These are phyloP conservation scores for Medauroidea extradentata DNA, from an alignment of 1,140 invertebrate genomes.

Conservation along the genomic window DNA sequence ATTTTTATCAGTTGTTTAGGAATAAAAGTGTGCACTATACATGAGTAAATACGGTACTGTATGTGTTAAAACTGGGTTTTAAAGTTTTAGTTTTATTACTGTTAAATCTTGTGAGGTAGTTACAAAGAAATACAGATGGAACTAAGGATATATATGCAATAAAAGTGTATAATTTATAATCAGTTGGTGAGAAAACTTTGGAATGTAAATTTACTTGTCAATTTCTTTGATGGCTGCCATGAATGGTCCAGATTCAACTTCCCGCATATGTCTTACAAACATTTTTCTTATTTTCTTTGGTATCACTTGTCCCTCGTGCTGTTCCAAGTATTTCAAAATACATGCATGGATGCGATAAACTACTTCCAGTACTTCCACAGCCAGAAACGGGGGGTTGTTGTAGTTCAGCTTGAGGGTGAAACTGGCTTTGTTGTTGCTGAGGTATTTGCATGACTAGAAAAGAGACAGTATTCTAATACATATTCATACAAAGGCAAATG, in stretches of 20 bases:
- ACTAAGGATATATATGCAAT: no score
- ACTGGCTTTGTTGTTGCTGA: conserved; percentile 62
- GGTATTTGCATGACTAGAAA: not conserved
- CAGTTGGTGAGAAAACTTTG: no score
- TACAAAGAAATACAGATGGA: no score
- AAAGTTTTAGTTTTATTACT: no score
- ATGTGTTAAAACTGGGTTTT: no score
- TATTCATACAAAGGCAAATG: not conserved
- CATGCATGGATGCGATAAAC: conserved; percentile 79
- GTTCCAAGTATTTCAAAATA: conserved; percentile 79
- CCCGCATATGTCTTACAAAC: conserved; percentile 36
- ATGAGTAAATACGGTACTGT: no score
- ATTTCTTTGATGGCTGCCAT: conserved; percentile 14
- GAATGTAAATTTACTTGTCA: no score
- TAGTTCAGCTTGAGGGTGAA: conserved; percentile 86
- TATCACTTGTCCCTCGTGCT: conserved; percentile 49
- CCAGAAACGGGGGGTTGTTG: conserved; percentile 71
- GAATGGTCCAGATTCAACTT: conserved; percentile 43
- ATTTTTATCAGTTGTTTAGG: no score
- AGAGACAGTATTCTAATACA: not conserved
- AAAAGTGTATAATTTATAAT: no score
- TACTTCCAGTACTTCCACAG: conserved; percentile 86
- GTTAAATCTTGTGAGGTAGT: no score
- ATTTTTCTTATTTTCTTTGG: not conserved
- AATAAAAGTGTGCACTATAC: no score